Conservation (phyloP, 2,888 invertebrate genomes). For the Blastobasis adustella region DNA sequence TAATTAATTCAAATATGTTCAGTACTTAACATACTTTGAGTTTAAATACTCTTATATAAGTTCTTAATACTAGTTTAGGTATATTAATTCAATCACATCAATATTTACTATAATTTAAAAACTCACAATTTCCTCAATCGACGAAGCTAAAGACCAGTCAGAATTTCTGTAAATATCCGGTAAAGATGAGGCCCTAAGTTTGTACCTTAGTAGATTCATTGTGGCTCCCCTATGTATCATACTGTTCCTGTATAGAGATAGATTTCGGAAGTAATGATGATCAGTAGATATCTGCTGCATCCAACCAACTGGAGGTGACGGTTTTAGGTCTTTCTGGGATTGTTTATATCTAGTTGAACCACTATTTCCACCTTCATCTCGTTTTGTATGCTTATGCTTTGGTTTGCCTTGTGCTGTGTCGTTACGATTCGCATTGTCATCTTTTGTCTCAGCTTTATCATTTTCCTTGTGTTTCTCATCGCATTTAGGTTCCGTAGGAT, state of each 20-base stretch:
- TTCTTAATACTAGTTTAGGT: too few relatives aligned
- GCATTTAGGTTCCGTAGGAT: conserved; percentile 20
- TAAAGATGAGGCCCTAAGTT: conserved; percentile 87
- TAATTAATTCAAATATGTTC: too few relatives aligned
- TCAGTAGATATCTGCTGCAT: conserved; percentile 70
- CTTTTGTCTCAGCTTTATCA: conserved; percentile 17
- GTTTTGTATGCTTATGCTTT: conserved; percentile 3
- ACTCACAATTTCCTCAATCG: conserved; percentile 82
- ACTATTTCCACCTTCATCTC: neutral
- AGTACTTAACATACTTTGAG: too few relatives aligned
- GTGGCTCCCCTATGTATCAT: conserved; percentile 91
- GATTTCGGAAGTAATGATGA: conserved; percentile 80
- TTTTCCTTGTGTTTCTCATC: conserved; percentile 15
- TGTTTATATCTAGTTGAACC: conserved; percentile 18
- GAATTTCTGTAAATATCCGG: conserved; percentile 92
- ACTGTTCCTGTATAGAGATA: conserved; percentile 83
- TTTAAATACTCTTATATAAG: too few relatives aligned
- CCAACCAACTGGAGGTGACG: conserved; percentile 29
- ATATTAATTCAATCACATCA: too few relatives aligned
- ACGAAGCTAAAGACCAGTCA: conserved; percentile 80
- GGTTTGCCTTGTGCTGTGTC: too few relatives aligned
- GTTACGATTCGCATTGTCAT: conserved; percentile 4
- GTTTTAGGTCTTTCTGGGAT: too few relatives aligned
- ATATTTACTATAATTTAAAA: too few relatives aligned
- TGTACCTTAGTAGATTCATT: conserved; percentile 86